Evolutionary conservation across 2,797 vertebrate species (phyloP).

Genomic region (Hydrophis major): DNA sequence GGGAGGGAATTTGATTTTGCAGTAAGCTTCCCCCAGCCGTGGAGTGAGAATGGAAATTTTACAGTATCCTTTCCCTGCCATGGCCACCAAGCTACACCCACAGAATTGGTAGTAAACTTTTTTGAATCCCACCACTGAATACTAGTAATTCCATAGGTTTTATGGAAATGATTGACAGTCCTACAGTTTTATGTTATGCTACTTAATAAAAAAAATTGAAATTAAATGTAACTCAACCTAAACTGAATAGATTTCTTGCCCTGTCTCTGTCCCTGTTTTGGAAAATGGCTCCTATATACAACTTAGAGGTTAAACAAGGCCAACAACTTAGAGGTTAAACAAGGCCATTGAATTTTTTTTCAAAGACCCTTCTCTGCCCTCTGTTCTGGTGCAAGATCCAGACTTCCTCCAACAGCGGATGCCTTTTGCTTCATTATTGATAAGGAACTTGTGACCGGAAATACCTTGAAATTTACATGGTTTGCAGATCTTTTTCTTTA

Average conservation of each 20-base stretch:
- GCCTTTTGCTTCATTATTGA: neutral
- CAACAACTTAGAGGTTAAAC: neutral
- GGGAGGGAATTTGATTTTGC: too few relatives aligned
- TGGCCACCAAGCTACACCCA: too few relatives aligned
- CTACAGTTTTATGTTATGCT: neutral
- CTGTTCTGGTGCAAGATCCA: neutral
- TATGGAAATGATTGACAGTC: neutral
- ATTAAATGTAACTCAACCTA: neutral
- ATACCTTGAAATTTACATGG: conserved; percentile 11
- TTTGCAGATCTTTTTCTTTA: conserved; percentile 31
- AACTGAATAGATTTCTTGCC: neutral
- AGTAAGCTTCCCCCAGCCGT: too few relatives aligned
- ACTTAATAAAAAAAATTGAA: neutral
- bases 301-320: neutral
- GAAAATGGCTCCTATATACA: neutral
- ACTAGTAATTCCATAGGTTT: neutral
- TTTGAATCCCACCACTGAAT: too few relatives aligned
- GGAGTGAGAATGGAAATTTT: too few relatives aligned
- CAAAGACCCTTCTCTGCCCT: neutral
- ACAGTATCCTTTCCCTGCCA: too few relatives aligned
- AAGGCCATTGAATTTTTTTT: neutral
- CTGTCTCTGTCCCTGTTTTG: neutral
- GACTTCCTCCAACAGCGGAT: neutral
- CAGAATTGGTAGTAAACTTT: too few relatives aligned
- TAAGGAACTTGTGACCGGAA: neutral